Evolutionary conservation across 2,888 invertebrate genomes (phyloP), one percentile per base, ranked within the genome.

Genomic region (Loripinus fragilis): DNA sequence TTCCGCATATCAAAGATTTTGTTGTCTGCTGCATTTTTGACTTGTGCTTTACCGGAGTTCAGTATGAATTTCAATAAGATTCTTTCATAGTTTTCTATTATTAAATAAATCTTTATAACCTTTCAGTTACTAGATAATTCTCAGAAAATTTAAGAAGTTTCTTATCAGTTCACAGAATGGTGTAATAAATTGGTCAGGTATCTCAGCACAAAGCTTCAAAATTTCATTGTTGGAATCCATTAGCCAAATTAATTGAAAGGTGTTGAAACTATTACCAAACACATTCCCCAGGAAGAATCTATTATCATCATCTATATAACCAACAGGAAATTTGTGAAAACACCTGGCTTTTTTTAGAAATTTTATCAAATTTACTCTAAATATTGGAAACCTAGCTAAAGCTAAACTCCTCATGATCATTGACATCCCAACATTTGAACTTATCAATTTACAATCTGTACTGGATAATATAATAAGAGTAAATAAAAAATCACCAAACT

Each of bases 201-300:
- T 45, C 17, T 17, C 45, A 20, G 45, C 45, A 12, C 17, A 8
- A 45, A 52, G 52, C 25, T 52, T 52, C 52, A 28, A 52, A 52
- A 52, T 52, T 52, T 52, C 52, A 52, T 52, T 20, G 52, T 52
- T 52, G 52, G 52, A 52, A 52, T 52, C 52, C 28, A 52, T 52
- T 52, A 52, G 25, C 25, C 28, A 52, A 52, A 52, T 52, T 52
- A 52, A 52, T 52, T 52, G 52, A 52, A 52, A 52, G 52, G 52
- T 52, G 52, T 52, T 52, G 52, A 52, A 52, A 28, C 25, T 52
- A 52, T 52, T 52, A 52, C 52, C 25, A 52, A 52, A 52, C 52
- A 52, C 20, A 12, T 28, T 25, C 25, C 52, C 52, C 48, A 52
- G 15, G 52, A 25, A 52, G 52, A 52, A 28, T n/a, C 52, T 52